Conservation (phyloP, 2,888 invertebrate genomes). For the Rhorus exstirpatorius region DNA sequence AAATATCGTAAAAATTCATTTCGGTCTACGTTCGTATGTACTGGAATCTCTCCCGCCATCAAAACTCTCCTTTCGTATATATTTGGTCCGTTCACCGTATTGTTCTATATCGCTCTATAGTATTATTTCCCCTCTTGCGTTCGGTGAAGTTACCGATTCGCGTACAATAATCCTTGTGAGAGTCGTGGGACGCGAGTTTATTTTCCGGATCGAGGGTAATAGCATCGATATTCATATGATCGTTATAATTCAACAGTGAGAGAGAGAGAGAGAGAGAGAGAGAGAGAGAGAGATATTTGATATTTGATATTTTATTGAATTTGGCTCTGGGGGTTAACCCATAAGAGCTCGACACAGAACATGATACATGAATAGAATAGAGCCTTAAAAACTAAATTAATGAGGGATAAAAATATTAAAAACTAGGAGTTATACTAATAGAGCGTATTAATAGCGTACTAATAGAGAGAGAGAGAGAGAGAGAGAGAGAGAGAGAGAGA, state of each 20-base stretch:
- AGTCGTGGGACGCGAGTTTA: background rate
- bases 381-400: too few relatives aligned
- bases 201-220: constrained; percentile 30
- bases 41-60: constrained; percentile 63
- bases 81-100: constrained; percentile 49
- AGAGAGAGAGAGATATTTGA: too few relatives aligned
- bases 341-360: too few relatives aligned
- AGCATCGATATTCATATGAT: constrained; percentile 25
- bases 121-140: constrained; percentile 66
- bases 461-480: too few relatives aligned
- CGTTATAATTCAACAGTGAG: constrained; percentile 27
- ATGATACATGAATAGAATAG: too few relatives aligned
- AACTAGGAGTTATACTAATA: too few relatives aligned
- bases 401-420: too few relatives aligned
- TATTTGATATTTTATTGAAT: too few relatives aligned
- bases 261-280: too few relatives aligned
- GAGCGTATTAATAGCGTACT: too few relatives aligned
- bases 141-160: constrained; percentile 37
- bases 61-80: constrained; percentile 62
- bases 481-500: too few relatives aligned
- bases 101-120: constrained; percentile 52
- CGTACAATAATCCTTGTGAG: constrained; percentile 28
- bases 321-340: too few relatives aligned
- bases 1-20: constrained; percentile 74
- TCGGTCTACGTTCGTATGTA: constrained; percentile 69